A percentile compares a stretch with the other conserved stretches of the same genome.
These are phyloP conservation scores for Caenorhabditis latens DNA, from an alignment of 1,140 invertebrate genomes.

Conservation along the genomic window DNA sequence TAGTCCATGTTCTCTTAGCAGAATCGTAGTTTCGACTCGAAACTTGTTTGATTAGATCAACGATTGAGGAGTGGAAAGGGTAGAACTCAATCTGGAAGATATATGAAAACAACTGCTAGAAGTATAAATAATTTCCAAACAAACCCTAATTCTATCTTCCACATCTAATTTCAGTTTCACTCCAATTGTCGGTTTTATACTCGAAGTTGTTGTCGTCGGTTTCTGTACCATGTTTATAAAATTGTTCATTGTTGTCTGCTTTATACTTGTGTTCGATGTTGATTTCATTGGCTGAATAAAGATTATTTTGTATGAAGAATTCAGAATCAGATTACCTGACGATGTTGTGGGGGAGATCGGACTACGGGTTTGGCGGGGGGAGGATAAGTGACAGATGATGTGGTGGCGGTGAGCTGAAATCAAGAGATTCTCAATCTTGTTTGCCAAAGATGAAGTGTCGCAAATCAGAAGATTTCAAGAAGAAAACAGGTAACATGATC, in stretches of 20 bases:
- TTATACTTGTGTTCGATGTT: background rate
- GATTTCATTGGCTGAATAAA: slow-evolving; percentile 34
- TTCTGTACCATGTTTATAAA: background rate
- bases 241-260: slow-evolving; percentile 12
- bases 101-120: background rate
- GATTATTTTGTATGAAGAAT: background rate
- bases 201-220: background rate
- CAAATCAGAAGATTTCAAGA: no score
- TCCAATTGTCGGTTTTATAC: slow-evolving; percentile 5
- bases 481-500: no score
- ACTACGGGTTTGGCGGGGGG: background rate
- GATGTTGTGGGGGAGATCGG: background rate
- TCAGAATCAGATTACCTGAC: background rate
- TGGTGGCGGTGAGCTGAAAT: background rate
- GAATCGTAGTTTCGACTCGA: slow-evolving; percentile 8
- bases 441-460: no score
- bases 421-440: background rate
- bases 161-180: slow-evolving; percentile 29
- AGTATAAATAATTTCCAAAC: slow-evolving; percentile 8
- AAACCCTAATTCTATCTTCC: slow-evolving; percentile 39
- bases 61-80: slow-evolving; percentile 35
- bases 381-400: no score
- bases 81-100: slow-evolving; percentile 45
- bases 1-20: background rate
- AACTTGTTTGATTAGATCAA: slow-evolving; percentile 43